Conservation (phyloP, 92 coral and sea anemone genomes). For the Blastomussa wellsi region DNA sequence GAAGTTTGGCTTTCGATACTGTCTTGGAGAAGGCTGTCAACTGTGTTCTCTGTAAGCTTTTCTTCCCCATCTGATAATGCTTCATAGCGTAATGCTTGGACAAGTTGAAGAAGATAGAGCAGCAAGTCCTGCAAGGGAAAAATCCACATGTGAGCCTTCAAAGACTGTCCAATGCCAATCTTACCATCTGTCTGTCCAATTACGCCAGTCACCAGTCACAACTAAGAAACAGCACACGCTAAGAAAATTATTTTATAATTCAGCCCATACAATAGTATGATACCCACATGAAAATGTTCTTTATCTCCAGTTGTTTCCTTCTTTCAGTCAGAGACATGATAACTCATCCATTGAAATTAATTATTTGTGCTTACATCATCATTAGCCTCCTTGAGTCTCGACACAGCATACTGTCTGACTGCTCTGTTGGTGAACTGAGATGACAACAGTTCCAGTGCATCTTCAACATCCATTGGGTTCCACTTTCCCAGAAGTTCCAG, state of each 20-base stretch:
- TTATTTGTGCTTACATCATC: constrained; percentile 69
- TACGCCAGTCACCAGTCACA: too few species aligned
- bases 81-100: constrained; percentile 96
- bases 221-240: too few species aligned
- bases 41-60: constrained; percentile 43
- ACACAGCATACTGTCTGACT: constrained; percentile 95
- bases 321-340: not conserved
- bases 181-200: not conserved
- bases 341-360: not conserved
- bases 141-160: not conserved
- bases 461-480: constrained; percentile 99
- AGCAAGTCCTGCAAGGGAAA: constrained; percentile 70
- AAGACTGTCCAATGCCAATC: not conserved
- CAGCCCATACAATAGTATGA: too few species aligned
- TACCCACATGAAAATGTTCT: too few species aligned
- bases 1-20: constrained; percentile 38
- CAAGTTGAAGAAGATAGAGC: constrained; percentile 93
- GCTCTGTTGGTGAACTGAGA: constrained; percentile 93
- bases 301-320: too few species aligned
- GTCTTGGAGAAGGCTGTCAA: constrained; percentile 52
- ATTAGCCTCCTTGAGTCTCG: constrained; percentile 91
- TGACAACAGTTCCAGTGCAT: constrained; percentile 91
- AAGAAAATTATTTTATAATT: too few species aligned
- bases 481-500: constrained; percentile 90
- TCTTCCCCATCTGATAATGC: constrained; percentile 64